Base-by-base conservation (phyloP, 2,113 vertebrate species). In the Ictalurus furcatus region DNA sequence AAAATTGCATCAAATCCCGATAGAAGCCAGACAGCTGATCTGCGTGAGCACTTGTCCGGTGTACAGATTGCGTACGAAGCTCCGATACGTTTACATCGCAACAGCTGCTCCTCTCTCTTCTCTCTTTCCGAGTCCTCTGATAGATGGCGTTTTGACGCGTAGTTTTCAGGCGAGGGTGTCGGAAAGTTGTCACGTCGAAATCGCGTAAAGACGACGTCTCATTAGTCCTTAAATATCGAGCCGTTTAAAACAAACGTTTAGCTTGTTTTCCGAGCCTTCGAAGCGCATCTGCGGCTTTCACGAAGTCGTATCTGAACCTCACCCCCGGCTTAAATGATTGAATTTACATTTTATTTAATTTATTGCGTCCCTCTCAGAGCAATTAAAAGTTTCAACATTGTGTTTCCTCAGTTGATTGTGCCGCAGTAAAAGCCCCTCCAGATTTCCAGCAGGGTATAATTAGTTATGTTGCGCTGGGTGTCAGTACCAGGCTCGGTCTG, bases 371-470 rank as follows among this genome's bases (percentile, higher is more conserved):
- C 34, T 63, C 81, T 84, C 81, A 0, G 59, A 84, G 81, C 81
- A 84, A 58, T 61, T 78, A 78, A 87, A 87, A 76, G 56, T 87
- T 87, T 76, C n/a, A 54, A 59, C 56, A 44, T 78, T 54, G 73
- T 78, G 85, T 78, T 40, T 87, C 81, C 81, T 84, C 58, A 63
- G 58, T 84, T 63, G 81, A 84, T 84, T 63, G 81, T 54, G 85
- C n/a, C 61, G 85, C 85, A 87, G 30, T 83, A 82, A 65, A 65
- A 48, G 6, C 21, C 56, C 30, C 44, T 52, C 65, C 40, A 63
- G 56, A 63, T 85, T 63, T 85, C 73, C 84, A 56, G 88, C 61
- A 11, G 48, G 40, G 19, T 85, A 71, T 67, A 89, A 85, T 74
- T 54, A 63, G 63, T 88, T 88, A 48, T 59, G 67, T 79, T 63